Evolutionary conservation across 1,140 invertebrate species (phyloP), one percentile per base, ranked within the genome.

Genomic region (Brachystomella parvula): DNA sequence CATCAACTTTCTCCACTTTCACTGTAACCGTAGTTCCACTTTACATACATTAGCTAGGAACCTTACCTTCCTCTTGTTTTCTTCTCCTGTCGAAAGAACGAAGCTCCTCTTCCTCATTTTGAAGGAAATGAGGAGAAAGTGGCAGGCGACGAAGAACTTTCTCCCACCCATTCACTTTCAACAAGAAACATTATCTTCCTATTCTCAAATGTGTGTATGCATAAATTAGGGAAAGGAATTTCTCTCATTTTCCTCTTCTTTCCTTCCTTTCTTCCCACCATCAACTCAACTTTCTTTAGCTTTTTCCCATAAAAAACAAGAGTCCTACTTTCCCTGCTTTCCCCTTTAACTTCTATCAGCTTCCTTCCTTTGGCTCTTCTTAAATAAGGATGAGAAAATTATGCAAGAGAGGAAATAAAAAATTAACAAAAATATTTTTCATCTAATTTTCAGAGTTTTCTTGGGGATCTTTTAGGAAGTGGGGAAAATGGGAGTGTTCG

Each of bases 371-470:
- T 30, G 2, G 6, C 57, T 9, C 57, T 2, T 29, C 28, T 17
- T 28, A 44, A 66, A 66, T 61, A 53, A 65, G 29, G 29, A 60
- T 60, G 21, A 56, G 44, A 66, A 61, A 44, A 39, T 44, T 15
- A 31, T 60, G 58, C 33, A 19, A 21, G 21, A n/a, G 58, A 60
- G 58, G 32, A 31, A 60, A 31, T 30, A 56, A 56, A 56, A 31
- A 60, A 32, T 60, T 60, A 58, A 32, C n/a, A 59, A 1, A 1
- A 59, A 3, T 59, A 31, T 60, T 32, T 31, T 60, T 31, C 32
- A 33, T 28, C 24, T 32, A 30, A 26, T 24, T 6, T 12, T 9
- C 53, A 56, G 12, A 6, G 17, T 24, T 56, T 56, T 56, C 39
- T 44, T n/a, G 9, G n/a, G 39, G n/a, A n/a, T 44, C 9, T n/a